Conservation (phyloP, 2,113 vertebrate species). For the Poeciliopsis occidentalis region DNA sequence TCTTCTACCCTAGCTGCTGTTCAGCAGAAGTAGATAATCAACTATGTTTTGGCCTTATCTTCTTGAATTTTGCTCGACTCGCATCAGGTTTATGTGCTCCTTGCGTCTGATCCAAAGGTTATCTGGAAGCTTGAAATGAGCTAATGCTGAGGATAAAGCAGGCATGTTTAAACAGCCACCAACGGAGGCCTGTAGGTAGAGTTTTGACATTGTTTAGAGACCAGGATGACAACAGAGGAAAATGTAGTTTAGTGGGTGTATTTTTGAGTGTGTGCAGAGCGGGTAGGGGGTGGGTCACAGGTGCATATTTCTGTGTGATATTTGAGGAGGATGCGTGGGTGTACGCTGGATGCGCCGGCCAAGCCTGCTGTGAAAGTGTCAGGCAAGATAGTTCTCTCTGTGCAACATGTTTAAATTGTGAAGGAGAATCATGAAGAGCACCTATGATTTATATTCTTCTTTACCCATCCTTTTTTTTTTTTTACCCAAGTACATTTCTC, state of each 20-base stretch:
- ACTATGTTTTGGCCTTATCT: constrained; percentile 19
- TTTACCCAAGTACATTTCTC: not conserved
- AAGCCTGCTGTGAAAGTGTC: constrained; percentile 57
- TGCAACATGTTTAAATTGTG: constrained; percentile 31
- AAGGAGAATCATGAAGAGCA: constrained; percentile 1
- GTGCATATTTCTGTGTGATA: constrained; percentile 50
- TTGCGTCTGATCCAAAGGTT: constrained; percentile 27
- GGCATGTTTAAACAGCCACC: constrained; percentile 35
- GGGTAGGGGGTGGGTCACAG: constrained; percentile 20
- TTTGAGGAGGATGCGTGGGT: constrained; percentile 61
- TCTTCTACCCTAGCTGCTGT: constrained; percentile 51
- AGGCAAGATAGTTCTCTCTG: constrained; percentile 57
- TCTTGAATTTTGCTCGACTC: constrained; percentile 35
- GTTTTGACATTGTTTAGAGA: constrained; percentile 27
- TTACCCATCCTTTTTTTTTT: not conserved
- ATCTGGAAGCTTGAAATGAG: constrained; percentile 24
- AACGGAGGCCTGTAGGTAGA: constrained; percentile 25
- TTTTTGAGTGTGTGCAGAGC: constrained; percentile 31
- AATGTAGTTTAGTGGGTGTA: constrained; percentile 34
- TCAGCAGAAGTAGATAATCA: constrained; percentile 45
- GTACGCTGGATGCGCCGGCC: constrained; percentile 47
- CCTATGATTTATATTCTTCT: constrained; percentile 3
- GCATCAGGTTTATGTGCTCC: constrained; percentile 9
- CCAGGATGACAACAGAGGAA: constrained; percentile 19
- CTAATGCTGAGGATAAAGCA: constrained; percentile 30